A percentile compares a stretch with the other conserved stretches of the same genome.
phyloP scores from a whole-genome alignment of 53 echinoderm and acorn worm genomes.

The Hippasteria phrygiana region DNA sequence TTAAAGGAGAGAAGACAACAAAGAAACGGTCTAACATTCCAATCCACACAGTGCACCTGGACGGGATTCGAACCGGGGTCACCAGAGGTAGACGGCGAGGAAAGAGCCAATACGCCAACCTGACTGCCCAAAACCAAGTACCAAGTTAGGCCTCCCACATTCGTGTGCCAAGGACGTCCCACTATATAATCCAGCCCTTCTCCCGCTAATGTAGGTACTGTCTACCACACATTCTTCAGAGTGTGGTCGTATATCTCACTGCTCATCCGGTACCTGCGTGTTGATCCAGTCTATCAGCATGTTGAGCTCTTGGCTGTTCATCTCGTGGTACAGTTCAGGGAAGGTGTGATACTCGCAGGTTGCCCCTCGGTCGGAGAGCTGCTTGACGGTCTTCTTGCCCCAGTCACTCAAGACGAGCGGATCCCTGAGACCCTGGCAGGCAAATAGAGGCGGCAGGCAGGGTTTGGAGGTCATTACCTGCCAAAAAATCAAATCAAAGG shows the following conservation, averaged over 20 bases:
- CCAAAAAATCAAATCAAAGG: neutral
- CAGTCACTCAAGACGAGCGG: constrained; percentile 77
- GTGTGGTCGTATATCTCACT: neutral
- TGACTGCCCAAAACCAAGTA: no score
- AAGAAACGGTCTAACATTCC: no score
- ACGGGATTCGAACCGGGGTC: no score
- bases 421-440: constrained; percentile 82
- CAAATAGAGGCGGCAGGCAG: constrained; percentile 79
- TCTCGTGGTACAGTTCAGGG: constrained; percentile 83
- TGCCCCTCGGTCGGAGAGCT: constrained; percentile 24
- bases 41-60: no score
- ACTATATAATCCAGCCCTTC: no score
- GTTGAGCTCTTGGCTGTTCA: constrained; percentile 72
- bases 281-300: constrained; percentile 80
- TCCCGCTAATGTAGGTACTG: neutral
- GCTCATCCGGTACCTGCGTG: neutral
- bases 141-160: no score
- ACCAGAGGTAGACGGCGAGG: no score
- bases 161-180: no score
- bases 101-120: no score
- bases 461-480: constrained; percentile 47
- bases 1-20: no score
- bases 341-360: constrained; percentile 78
- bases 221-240: no score
- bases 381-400: constrained; percentile 67